A percentile compares a stretch with the other conserved stretches of the same genome.
These are phyloP conservation scores for Hartigia nigra DNA, from an alignment of 2,888 invertebrate species.

Conservation along the genomic window DNA sequence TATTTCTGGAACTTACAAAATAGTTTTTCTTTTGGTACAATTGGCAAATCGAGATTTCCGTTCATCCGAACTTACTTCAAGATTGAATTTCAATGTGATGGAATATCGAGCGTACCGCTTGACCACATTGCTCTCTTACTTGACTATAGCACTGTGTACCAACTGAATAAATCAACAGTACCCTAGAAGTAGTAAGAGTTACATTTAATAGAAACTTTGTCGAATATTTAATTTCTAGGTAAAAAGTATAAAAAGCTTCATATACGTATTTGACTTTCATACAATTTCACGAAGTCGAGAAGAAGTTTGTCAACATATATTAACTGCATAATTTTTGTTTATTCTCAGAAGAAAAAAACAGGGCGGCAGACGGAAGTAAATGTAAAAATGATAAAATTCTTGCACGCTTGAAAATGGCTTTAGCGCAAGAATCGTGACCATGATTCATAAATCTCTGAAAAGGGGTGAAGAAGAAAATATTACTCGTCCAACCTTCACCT, in stretches of 20 bases:
- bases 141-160: not conserved
- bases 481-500: not conserved
- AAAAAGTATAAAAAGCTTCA: not conserved
- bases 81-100: not conserved
- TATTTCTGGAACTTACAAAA: not conserved
- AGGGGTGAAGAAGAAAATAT: constrained; percentile 2
- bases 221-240: not conserved
- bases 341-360: not conserved
- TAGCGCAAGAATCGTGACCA: not conserved
- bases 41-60: not conserved
- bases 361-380: not conserved
- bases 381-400: constrained; percentile 4
- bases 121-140: not conserved
- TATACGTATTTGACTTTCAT: not conserved
- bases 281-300: not conserved
- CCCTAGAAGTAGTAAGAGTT: not conserved
- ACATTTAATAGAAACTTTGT: not conserved
- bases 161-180: not conserved
- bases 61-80: not conserved
- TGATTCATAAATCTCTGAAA: not conserved
- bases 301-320: not conserved
- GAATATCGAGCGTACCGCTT: not conserved
- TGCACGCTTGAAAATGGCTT: not conserved
- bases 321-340: not conserved
- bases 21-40: not conserved